Evolutionary conservation across 2,888 invertebrate genomes (phyloP), one percentile per base, ranked within the genome.

Genomic region (Zaprionus lineosus): DNA sequence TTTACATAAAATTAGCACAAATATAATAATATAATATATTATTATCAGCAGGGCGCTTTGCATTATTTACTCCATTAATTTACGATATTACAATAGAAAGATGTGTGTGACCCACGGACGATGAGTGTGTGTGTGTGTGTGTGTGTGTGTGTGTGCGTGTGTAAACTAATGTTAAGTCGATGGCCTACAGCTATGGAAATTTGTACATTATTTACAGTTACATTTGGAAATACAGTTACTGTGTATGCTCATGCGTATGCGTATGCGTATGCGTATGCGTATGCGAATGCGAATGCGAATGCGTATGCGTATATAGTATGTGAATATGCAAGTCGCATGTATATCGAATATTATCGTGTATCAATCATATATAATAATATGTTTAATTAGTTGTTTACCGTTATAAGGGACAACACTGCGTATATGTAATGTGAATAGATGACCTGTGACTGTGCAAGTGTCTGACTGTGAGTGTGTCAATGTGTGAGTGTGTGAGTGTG

Each of bases 151-250:
- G 7, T 15, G 16, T 60, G 24, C 36, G 24, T 37, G 31, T 48
- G 46, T 61, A 52, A 39, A 41, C 48, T 51, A 50, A 46, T 47
- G 41, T 68, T 59, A 64, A 57, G 55, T 67, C 47, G 43, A 67
- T 65, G 52, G 36, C 77, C 84, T 83, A 83, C 62, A 83, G 65
- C 85, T 85, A 83, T 68, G 68, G 68, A 83, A 79, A 83, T 86
- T 86, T 86, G 86, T 86, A 86, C 86, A 86, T 83, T 86, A 86
- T 86, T 84, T 86, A 86, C 86, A 86, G 34, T 69, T 77, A 83
- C 76, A 79, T 78, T 78, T 83, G 83, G 73, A 70, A 78, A 82
- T 73, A 73, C 67, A 75, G 60, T 79, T 68, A 65, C 65, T 79
- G 65, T 57, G 73, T 52, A 57, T 65, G 57, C n/a, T n/a, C n/a